Evolutionary conservation across 2,888 invertebrate genomes (phyloP).

Genomic region (Stegophylla sp.): DNA sequence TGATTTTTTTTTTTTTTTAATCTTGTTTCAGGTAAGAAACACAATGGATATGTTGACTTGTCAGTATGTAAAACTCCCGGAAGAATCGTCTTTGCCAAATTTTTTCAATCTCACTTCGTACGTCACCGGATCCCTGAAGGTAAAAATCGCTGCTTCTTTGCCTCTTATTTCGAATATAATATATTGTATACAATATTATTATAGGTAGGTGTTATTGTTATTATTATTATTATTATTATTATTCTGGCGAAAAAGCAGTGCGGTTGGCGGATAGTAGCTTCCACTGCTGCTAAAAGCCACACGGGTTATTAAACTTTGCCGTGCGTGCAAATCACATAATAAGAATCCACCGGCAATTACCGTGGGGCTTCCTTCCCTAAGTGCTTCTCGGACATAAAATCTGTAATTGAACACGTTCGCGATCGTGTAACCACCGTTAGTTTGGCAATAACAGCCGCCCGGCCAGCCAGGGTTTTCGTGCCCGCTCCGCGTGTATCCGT

Average conservation of each 20-base stretch:
- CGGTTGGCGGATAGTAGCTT: no score
- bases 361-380: conserved; percentile 25
- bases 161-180: rapidly evolving
- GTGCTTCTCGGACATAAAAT: conserved; percentile 54
- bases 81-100: conserved; percentile 41
- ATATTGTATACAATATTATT: no score
- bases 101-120: conserved; percentile 49
- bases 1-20: not conserved
- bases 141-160: conserved; percentile 22
- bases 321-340: conserved; percentile 44
- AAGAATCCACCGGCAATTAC: conserved; percentile 48
- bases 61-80: conserved; percentile 38
- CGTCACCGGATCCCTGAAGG: conserved; percentile 52
- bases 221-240: conserved; percentile 11
- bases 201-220: not conserved
- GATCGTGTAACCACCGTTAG: conserved; percentile 50
- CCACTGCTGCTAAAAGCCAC: conserved; percentile 43
- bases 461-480: not conserved
- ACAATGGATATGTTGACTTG: conserved; percentile 57
- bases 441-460: conserved; percentile 40
- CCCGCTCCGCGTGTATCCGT: not conserved
- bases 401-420: conserved; percentile 56
- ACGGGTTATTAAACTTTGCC: conserved; percentile 52
- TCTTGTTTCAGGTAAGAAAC: conserved; percentile 52
- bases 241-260: not conserved